phyloP scores from a whole-genome alignment of 2,113 vertebrate genomes.

The Garra rufa region DNA sequence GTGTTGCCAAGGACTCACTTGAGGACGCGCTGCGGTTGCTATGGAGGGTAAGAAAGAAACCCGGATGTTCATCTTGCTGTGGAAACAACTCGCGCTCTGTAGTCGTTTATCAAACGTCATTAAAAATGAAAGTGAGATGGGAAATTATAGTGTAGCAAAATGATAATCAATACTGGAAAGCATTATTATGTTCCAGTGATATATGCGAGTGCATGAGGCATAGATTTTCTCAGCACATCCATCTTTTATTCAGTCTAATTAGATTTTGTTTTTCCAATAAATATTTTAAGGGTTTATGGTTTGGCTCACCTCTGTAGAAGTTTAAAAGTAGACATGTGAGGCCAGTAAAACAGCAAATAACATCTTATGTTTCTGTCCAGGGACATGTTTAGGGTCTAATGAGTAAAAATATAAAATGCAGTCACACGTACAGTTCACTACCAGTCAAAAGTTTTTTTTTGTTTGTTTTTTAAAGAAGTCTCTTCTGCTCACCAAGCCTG shows the following conservation, averaged over 20 bases:
- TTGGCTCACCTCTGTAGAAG: not conserved
- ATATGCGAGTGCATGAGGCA: conserved; percentile 6
- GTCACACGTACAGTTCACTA: no score
- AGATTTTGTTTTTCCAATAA: conserved; percentile 13
- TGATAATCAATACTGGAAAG: conserved; percentile 25
- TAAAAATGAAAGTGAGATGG: conserved; percentile 8
- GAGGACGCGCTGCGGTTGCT: conserved; percentile 67
- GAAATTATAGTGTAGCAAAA: conserved; percentile 25
- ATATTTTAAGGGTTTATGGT: not conserved
- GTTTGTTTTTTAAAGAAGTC: no score
- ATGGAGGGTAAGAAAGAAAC: conserved; percentile 35
- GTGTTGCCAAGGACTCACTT: conserved; percentile 66
- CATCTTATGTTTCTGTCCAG: not conserved
- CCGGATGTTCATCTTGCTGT: conserved; percentile 56
- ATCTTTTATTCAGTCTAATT: conserved; percentile 6
- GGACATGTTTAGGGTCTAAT: not conserved
- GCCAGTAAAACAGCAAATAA: not conserved
- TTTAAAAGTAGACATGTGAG: not conserved
- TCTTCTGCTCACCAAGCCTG: no score
- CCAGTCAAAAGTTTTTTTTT: no score
- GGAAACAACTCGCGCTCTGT: conserved; percentile 40
- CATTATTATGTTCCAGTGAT: conserved; percentile 20
- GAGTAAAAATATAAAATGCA: not conserved
- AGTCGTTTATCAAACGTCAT: conserved; percentile 33
- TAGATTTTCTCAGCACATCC: not conserved